Evolutionary conservation across 2,797 vertebrate species (phyloP), one percentile per base, ranked within the genome.

Genomic region (Gambusia yucatana): DNA sequence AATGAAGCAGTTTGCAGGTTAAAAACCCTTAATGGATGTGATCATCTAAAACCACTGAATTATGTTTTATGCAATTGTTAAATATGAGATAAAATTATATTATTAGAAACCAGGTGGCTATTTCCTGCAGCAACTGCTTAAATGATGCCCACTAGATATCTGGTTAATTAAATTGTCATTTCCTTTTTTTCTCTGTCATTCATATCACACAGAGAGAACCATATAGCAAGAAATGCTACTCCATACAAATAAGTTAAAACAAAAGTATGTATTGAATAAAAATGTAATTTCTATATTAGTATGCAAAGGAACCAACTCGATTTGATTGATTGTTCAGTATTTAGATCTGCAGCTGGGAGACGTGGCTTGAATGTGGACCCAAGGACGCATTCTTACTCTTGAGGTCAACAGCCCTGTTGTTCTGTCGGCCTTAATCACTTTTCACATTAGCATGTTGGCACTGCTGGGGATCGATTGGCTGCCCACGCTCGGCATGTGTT

Each of bases 351-450:
- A 75, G 73, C 33, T 71, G 52, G 28, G 48, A 72, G 46, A 61
- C 71, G 69, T 71, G 44, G 46, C 61, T 67, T 67, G 41, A 80
- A 59, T 74, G 22, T 39, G 41, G 43, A 36, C 67, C 0, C 28
- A 87, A 92, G 86, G 89, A 87, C 81, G 46, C 63, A 72, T 83
- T 70, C 43, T 78, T 55, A 50, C 44, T 79, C 84, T 88, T 87
- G 77, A 90, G 90, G 89, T 86, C 91, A 85, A 78, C 63, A 33
- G 81, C 47, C 47, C 80, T 39, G 77, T 85, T 82, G 67, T 63
- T 80, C 82, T 82, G 75, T 89, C 85, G n/a, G 80, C 84, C 80
- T 87, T 92, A 91, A 94, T 94, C 91, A 91, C 78, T 79, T 82
- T 82, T 84, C 75, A 75, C 85, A 93, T 93, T 89, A 92, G 75